Evolutionary conservation across 2,113 vertebrate genomes (phyloP), one percentile per base, ranked within the genome.

Genomic region (Ascaphus truei): DNA sequence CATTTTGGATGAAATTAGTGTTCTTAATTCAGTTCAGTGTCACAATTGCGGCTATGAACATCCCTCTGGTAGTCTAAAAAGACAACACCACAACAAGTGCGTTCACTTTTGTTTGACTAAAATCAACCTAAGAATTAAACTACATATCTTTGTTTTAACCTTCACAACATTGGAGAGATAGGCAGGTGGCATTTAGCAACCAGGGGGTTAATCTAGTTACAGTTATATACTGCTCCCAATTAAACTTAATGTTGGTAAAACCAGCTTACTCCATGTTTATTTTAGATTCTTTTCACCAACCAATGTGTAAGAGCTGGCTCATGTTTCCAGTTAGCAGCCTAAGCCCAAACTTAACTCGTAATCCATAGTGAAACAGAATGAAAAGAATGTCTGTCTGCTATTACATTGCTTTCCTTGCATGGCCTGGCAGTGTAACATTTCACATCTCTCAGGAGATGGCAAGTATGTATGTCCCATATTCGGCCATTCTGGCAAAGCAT

Each of bases 211-310:
- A 69, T 60, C 22, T 29, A 27, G 39, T 3, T 22, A 20, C 27
- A 27, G 39, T 3, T 22, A 20, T n/a, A 18, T 3, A 15, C 29
- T 50, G 53, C 65, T 68, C 43, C 27, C 55, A 58, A 59, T 68
- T 48, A 58, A 36, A 59, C 12, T 39, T 7, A 16, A 50, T 16
- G 22, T 58, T 15, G 1, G 41, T 60, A 31, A 39, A 27, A 27
- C 16, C 45, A 4, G 33, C 33, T 61, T 60, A 25, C 45, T 39
- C 29, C 23, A 30, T 69, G 52, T 69, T 69, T 69, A 61, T 69
- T 61, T 69, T 39, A 52, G 56, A 69, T 51, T 60, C 56, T 60
- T 51, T n/a, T 61, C 65, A 23, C 20, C 25, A n/a, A 51, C 67
- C 56, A 60, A 23, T 9, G 25, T 59, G 30, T 30, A 36, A 58